phyloP scores from a whole-genome alignment of 1,140 invertebrate species.

The Wiebesia pumilae region DNA sequence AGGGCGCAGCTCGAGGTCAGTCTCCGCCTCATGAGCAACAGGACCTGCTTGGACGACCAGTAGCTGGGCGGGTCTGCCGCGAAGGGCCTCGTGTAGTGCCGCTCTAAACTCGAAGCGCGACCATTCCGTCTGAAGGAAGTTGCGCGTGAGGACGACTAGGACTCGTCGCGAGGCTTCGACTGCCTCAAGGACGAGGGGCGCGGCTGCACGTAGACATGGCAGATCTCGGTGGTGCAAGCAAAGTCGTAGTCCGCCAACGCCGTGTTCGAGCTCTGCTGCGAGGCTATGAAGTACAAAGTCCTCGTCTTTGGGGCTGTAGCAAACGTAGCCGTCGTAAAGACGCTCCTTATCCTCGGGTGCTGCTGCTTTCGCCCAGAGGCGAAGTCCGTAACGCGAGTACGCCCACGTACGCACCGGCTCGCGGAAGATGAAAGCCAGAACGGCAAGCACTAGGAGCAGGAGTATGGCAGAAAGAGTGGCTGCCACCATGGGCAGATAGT shows the following conservation, averaged over 20 bases:
- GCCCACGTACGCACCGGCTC: conserved; percentile 90
- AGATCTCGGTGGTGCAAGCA: conserved; percentile 91
- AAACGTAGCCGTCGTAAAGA: conserved; percentile 93
- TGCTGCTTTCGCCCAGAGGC: conserved; percentile 78
- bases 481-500: conserved; percentile 89
- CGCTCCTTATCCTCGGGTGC: conserved; percentile 85
- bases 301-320: conserved; percentile 94
- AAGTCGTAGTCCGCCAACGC: conserved; percentile 82
- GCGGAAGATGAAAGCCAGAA: conserved; percentile 88
- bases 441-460: conserved; percentile 82
- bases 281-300: conserved; percentile 90
- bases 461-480: conserved; percentile 84
- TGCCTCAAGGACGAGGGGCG: conserved; percentile 87
- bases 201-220: conserved; percentile 84
- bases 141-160: conserved; percentile 86
- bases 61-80: conserved; percentile 87
- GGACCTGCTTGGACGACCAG: conserved; percentile 91
- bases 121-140: conserved; percentile 92
- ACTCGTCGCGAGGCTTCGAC: conserved; percentile 89
- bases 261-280: conserved; percentile 88
- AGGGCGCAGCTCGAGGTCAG: conserved; percentile 90
- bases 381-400: conserved; percentile 89
- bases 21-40: conserved; percentile 84
- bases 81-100: conserved; percentile 89
- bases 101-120: conserved; percentile 88